Conservation (phyloP, 2,888 invertebrate species). For the Trachelus troglodyta region DNA sequence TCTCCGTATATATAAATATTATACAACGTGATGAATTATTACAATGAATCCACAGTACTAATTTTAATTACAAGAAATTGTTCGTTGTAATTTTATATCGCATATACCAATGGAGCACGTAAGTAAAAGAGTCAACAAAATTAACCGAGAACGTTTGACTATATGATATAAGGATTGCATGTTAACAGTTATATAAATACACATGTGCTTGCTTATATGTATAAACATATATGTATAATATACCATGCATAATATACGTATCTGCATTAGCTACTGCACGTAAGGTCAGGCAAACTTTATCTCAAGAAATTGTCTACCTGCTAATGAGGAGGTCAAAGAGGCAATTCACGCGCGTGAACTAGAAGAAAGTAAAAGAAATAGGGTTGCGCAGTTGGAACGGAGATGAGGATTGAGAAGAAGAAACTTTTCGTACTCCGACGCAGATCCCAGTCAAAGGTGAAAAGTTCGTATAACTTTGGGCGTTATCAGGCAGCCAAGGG, state of each 20-base stretch:
- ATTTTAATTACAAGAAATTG: neutral
- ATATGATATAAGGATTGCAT: neutral
- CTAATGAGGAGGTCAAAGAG: neutral
- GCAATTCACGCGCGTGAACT: neutral
- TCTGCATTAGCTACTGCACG: neutral
- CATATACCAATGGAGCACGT: neutral
- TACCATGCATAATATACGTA: too few species aligned
- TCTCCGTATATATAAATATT: neutral
- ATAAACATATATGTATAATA: too few species aligned
- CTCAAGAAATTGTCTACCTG: too few species aligned
- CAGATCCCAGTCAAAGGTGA: neutral
- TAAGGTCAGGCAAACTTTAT: neutral
- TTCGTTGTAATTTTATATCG: neutral
- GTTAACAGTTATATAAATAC: neutral
- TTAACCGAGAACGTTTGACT: neutral
- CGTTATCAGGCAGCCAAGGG: neutral
- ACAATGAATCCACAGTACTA: neutral
- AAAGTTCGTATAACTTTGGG: neutral
- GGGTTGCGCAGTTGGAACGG: neutral
- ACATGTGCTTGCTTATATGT: neutral
- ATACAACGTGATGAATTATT: neutral
- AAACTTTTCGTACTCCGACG: neutral
- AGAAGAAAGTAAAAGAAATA: neutral
- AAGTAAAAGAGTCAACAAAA: neutral
- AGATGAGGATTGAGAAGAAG: neutral